Evolutionary conservation across 2,797 vertebrate species (phyloP).

Genomic region (Eulemur albifrons): DNA sequence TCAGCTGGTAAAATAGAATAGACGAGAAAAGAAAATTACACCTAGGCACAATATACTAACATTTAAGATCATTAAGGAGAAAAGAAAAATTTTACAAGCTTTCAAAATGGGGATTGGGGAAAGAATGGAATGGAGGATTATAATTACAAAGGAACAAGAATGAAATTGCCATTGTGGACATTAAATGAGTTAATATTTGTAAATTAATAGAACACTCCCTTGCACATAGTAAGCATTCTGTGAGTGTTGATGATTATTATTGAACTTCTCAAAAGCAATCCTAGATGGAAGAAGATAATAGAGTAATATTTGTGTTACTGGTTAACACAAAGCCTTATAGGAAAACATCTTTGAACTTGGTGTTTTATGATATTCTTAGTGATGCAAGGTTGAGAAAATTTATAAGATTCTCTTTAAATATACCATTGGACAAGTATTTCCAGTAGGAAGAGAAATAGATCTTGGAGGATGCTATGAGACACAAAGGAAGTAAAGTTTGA

Average conservation of each 20-base stretch:
- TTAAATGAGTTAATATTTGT: neutral
- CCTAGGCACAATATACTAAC: neutral
- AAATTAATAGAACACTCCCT: neutral
- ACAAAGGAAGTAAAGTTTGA: neutral
- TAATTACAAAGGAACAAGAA: neutral
- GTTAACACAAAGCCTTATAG: neutral
- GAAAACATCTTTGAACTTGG: neutral
- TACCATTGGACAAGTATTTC: neutral
- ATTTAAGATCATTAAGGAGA: neutral
- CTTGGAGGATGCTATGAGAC: neutral
- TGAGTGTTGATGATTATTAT: neutral
- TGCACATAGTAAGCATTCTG: neutral
- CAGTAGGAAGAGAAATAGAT: neutral
- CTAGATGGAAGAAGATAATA: neutral
- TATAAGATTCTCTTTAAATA: neutral
- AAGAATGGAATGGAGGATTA: neutral
- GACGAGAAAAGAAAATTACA: neutral
- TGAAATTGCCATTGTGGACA: neutral
- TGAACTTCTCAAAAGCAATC: neutral
- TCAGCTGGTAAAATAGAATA: neutral
- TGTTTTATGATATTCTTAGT: conserved; percentile 17
- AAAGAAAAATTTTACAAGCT: neutral
- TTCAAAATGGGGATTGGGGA: neutral
- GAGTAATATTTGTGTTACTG: neutral
- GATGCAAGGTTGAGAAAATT: neutral